These are phyloP conservation scores for Drosophila monieri DNA, from an alignment of 2,888 invertebrate genomes.

Conservation along the genomic window DNA sequence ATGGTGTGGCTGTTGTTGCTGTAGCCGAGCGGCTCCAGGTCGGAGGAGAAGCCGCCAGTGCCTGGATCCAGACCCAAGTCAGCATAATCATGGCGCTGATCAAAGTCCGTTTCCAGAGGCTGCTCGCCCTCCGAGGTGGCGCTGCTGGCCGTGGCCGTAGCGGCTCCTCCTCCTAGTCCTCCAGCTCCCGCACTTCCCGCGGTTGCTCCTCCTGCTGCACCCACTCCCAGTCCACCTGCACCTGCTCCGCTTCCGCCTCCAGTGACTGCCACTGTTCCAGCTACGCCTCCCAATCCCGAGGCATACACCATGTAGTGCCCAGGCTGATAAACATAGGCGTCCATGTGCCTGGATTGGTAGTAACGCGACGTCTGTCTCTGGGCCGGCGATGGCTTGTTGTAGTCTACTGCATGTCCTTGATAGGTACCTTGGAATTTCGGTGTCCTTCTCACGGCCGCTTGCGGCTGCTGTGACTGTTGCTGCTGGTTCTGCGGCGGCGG, in stretches of 20 bases:
- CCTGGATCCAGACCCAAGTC: conserved; percentile 30
- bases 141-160: conserved; percentile 39
- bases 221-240: background rate
- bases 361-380: conserved; percentile 50
- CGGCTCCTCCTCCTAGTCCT: conserved; percentile 7
- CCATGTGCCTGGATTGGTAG: conserved; percentile 58
- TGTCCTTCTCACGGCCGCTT: conserved; percentile 5
- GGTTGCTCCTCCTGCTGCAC: background rate
- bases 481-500: conserved; percentile 2
- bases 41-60: conserved; percentile 46
- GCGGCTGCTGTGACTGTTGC: background rate
- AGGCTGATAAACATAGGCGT: conserved; percentile 28
- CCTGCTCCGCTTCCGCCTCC: conserved; percentile 6
- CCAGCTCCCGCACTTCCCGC: background rate
- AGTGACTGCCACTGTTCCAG: background rate
- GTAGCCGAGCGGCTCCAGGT: conserved; percentile 44
- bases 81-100: conserved; percentile 39
- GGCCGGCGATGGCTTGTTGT: conserved; percentile 5
- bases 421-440: conserved; percentile 16
- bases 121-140: conserved; percentile 51
- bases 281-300: conserved; percentile 1
- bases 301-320: conserved; percentile 16
- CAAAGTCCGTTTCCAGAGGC: conserved; percentile 54
- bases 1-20: background rate
- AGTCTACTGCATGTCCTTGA: conserved; percentile 11